Conservation (phyloP, 1,140 invertebrate species). For the Calephelis nemesis region DNA sequence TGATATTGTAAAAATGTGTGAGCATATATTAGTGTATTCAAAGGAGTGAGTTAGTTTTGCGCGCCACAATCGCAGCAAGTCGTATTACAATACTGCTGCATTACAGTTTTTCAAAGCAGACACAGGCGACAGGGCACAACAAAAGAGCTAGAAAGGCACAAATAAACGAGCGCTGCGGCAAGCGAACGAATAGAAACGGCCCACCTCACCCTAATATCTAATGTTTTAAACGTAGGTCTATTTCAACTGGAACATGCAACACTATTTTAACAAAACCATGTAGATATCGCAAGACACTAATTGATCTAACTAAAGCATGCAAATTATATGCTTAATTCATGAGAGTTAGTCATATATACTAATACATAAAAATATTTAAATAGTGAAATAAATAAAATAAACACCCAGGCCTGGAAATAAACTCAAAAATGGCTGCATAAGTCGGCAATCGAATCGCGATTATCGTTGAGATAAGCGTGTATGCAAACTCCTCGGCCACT, state of each 20-base stretch:
- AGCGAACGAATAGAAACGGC: slow-evolving; percentile 42
- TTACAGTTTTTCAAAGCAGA: slow-evolving; percentile 77
- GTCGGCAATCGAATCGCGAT: too few relatives aligned
- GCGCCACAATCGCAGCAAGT: slow-evolving; percentile 49
- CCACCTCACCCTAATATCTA: slow-evolving; percentile 46
- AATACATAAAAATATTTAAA: too few relatives aligned
- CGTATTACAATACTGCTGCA: slow-evolving; percentile 62
- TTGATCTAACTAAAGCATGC: too few relatives aligned
- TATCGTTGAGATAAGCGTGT: too few relatives aligned
- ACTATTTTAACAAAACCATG: neutral
- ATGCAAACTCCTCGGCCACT: too few relatives aligned
- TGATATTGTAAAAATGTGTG: neutral
- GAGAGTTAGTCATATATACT: too few relatives aligned
- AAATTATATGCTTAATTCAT: too few relatives aligned
- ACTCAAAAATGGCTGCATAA: too few relatives aligned
- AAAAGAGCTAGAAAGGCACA: slow-evolving; percentile 74
- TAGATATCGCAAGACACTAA: too few relatives aligned
- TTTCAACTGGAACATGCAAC: slow-evolving; percentile 1
- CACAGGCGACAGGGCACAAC: slow-evolving; percentile 71
- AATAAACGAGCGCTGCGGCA: slow-evolving; percentile 71
- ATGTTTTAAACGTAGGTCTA: slow-evolving; percentile 40
- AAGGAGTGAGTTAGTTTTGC: slow-evolving; percentile 7
- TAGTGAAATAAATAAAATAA: too few relatives aligned
- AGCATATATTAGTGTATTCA: neutral
- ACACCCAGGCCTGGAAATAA: too few relatives aligned